Evolutionary conservation across 2,113 vertebrate species (phyloP), one percentile per base, ranked within the genome.

Genomic region (Callocephalon fimbriatum): DNA sequence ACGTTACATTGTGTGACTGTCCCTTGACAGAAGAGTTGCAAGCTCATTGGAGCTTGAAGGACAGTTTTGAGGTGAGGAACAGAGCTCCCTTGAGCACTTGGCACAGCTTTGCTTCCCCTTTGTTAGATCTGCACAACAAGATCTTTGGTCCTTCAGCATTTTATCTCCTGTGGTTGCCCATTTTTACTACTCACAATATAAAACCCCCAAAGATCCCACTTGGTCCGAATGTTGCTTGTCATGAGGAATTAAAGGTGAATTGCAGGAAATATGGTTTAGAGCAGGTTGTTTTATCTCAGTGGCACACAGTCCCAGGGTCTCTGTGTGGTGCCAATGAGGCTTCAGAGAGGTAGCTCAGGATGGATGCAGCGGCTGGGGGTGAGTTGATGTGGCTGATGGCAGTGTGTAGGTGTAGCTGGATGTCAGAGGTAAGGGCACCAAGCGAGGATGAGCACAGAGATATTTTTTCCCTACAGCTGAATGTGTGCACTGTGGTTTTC

Each of bases 171-270:
- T 21, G 8, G 29, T 48, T 94, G 76, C 45, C 88, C 84, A 42
- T 85, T 94, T 92, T 81, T 90, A 62, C 40, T 54, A 32, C 61
- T 74, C 10, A 62, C 54, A 86, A 58, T 38, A 62, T 38, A 44
- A 81, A 83, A 73, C 0, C 2, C 7, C 18, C 21, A 27, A 72
- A 86, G 70, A 66, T 42, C 54, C 23, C 40, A 21, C 77, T 95
- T 91, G 84, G 47, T 95, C 47, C 25, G 35, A 56, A 42, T n/a
- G n/a, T 89, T 95, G 27, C 76, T 89, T 86, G 51, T 88, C 65
- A 10, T 40, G 68, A 76, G 67, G 48, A 94, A 93, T 90, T 71
- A 45, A 79, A 74, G 50, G 45, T 61, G 71, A 88, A 87, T 77
- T 53, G 63, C 71, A 78, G 90, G 93, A 94, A 95, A 58, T 48